phyloP scores from a whole-genome alignment of 1,140 invertebrate genomes.

The Pachyrhynchus sulphureomaculatus region DNA sequence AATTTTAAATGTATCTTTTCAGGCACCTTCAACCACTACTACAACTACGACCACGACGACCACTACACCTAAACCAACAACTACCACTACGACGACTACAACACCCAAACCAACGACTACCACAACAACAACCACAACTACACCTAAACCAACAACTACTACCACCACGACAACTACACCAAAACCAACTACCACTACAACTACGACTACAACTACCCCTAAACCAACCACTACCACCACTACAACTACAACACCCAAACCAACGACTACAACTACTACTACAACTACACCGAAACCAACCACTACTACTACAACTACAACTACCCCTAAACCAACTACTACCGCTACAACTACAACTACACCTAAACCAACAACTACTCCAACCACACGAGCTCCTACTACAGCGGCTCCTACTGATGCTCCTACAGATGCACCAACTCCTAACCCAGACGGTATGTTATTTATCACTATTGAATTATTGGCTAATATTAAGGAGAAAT shows the following conservation, averaged over 20 bases:
- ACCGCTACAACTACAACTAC: conserved; percentile 2
- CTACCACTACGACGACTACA: neutral
- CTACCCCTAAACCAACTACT: conserved; percentile 10
- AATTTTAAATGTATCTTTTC: no score
- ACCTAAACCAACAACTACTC: neutral
- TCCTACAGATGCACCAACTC: no score
- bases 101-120: conserved; percentile 45
- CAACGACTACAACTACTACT: conserved; percentile 1
- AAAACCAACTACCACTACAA: neutral
- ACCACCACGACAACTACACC: neutral
- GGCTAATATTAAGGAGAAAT: no score
- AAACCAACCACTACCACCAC: neutral
- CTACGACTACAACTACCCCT: neutral
- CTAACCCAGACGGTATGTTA: no score
- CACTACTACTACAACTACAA: neutral
- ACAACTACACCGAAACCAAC: neutral
- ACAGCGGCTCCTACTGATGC: no score
- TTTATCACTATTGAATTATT: no score
- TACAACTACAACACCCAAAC: conserved; percentile 14
- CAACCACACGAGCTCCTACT: no score
- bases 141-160: neutral
- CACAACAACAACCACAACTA: neutral
- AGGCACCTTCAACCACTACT: neutral
- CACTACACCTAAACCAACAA: conserved; percentile 18
- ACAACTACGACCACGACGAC: conserved; percentile 6